phyloP scores from a whole-genome alignment of 2,797 vertebrate genomes.

The Graptemys geographica region DNA sequence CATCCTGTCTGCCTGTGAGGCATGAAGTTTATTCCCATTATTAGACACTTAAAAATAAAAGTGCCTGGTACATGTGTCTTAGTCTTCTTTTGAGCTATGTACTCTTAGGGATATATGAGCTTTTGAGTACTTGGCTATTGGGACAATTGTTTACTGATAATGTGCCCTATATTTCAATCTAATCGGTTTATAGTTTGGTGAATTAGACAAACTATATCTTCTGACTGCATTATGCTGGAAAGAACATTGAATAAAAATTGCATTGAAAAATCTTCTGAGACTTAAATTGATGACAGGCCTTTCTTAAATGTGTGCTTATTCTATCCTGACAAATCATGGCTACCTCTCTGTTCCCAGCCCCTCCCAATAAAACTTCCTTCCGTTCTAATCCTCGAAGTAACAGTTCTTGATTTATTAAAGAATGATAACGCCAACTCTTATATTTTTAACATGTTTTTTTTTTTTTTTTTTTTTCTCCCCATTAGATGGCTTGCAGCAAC shows the following conservation, averaged over 20 bases:
- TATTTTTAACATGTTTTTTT: background rate
- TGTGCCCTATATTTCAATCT: background rate
- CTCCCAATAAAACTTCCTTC: background rate
- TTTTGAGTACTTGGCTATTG: background rate
- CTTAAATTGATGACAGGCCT: background rate
- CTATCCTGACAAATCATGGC: background rate
- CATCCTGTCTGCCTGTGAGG: background rate
- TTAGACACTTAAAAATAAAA: background rate
- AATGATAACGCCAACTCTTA: background rate
- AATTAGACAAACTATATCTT: background rate
- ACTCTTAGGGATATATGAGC: background rate
- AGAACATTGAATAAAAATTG: background rate
- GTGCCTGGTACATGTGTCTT: background rate
- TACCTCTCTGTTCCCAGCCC: background rate
- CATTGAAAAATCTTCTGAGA: background rate
- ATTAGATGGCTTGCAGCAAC: constrained; percentile 93
- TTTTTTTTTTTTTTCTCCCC: background rate
- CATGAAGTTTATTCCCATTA: background rate
- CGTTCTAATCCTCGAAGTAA: background rate
- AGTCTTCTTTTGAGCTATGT: background rate
- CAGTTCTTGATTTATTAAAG: background rate
- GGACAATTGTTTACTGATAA: background rate
- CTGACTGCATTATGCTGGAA: background rate
- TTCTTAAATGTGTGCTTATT: background rate
- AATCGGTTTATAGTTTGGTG: background rate